Conservation (phyloP, 1,140 invertebrate genomes). For the Andrena cerasifolii region DNA sequence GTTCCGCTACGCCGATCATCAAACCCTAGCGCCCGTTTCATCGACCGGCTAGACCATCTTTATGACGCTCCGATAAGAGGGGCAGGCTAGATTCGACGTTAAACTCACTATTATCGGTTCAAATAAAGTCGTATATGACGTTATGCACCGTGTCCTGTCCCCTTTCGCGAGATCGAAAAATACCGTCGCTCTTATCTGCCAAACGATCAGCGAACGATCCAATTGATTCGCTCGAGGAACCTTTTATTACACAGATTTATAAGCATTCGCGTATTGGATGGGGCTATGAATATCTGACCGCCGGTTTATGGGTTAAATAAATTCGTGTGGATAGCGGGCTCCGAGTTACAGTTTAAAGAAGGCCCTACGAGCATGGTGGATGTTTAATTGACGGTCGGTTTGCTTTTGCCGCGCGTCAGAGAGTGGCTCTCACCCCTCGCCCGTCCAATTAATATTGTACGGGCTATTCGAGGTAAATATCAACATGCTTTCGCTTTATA, state of each 20-base stretch:
- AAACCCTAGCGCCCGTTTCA: conserved; percentile 35
- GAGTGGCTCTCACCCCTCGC: neutral
- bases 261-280: neutral
- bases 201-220: too few relatives aligned
- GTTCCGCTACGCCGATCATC: conserved; percentile 52
- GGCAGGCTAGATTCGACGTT: conserved; percentile 40
- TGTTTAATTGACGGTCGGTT: neutral
- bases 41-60: conserved; percentile 41
- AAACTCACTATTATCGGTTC: conserved; percentile 45
- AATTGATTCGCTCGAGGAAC: too few relatives aligned
- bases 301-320: neutral
- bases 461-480: neutral
- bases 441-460: conserved; percentile 1
- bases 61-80: conserved; percentile 49
- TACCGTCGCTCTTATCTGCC: conserved; percentile 20
- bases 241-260: too few relatives aligned
- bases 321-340: neutral
- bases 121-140: conserved; percentile 42
- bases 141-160: conserved; percentile 8
- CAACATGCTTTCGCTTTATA: conserved; percentile 15
- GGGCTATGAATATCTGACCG: neutral
- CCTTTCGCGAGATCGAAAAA: conserved; percentile 16
- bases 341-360: neutral
- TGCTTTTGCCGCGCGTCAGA: neutral
- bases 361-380: neutral